Evolutionary conservation across 1,140 invertebrate genomes (phyloP), one percentile per base, ranked within the genome.

Genomic region (Heliconius melpomene): DNA sequence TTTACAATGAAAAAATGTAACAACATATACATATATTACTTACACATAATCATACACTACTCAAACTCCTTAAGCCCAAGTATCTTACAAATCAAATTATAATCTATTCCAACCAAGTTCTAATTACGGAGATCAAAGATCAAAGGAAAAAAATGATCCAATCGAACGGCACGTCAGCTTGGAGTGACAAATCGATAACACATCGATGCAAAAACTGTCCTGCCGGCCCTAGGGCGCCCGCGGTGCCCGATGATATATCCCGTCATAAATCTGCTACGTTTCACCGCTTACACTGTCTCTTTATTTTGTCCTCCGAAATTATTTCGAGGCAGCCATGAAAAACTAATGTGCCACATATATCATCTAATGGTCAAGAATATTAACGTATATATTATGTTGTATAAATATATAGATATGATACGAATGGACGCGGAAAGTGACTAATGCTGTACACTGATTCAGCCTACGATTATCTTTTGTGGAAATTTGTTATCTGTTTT

Each of bases 221-320:
- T 74, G 74, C 40, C 74, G 75, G 77, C 75, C 79, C 36, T 3
- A 36, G 76, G 71, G 75, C 23, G 74, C 60, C 40, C 40, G 40
- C 40, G 40, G 40, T 80, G 72, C 50, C 73, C 85, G 74, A 89
- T 88, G 85, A 89, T 83, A 89, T 88, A 89, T 87, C 82, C 83
- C 60, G 50, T 72, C 82, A 89, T 89, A 89, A 89, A 89, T 89
- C 85, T 87, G 85, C 82, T 79, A 79, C 80, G 78, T 78, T 81
- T 83, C 83, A 84, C 72, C 82, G 75, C 80, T 79, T 36, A 18
- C 72, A 73, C 82, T 73, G 32, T 79, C 74, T 82, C 80, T 82
- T 72, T 83, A 82, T 85, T 83, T 81, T 82, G 80, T 83, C 72
- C 77, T 57, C 54, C 72, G 77, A 77, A 77, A 81, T 81, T 77